These are phyloP conservation scores for Nomada flava DNA, from an alignment of 2,888 invertebrate species.

Conservation along the genomic window DNA sequence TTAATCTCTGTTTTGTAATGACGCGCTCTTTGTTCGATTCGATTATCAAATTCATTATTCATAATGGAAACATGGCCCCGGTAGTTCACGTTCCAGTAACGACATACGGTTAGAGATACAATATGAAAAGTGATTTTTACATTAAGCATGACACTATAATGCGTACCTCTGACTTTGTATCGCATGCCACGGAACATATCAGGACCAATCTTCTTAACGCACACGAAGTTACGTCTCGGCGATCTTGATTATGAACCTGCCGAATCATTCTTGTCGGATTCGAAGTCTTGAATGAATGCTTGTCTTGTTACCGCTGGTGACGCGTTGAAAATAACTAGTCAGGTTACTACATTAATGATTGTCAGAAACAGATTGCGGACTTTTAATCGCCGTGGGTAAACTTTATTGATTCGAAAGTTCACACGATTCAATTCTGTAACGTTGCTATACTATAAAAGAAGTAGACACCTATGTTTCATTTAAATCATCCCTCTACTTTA, in stretches of 20 bases:
- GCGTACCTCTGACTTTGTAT: slow-evolving; percentile 13
- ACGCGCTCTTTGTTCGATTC: not conserved
- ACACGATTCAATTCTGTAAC: slow-evolving; percentile 2
- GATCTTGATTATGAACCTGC: slow-evolving; percentile 46
- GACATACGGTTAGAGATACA: slow-evolving; percentile 6
- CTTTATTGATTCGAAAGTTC: slow-evolving; percentile 10
- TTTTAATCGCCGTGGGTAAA: slow-evolving; percentile 21
- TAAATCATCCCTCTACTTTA: not conserved
- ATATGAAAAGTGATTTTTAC: slow-evolving; percentile 28
- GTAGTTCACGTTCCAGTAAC: not conserved
- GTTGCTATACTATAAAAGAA: not conserved
- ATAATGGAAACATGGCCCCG: not conserved
- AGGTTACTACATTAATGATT: slow-evolving; percentile 52
- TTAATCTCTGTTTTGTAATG: no score
- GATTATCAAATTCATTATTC: not conserved
- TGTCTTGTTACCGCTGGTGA: slow-evolving; percentile 55
- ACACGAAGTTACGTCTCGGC: slow-evolving; percentile 18
- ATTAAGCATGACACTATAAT: slow-evolving; percentile 24
- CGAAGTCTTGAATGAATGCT: slow-evolving; percentile 40
- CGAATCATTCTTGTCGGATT: slow-evolving; percentile 49
- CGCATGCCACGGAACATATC: not conserved
- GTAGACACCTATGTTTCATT: not conserved
- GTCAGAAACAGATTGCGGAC: slow-evolving; percentile 31
- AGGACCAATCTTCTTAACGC: slow-evolving; percentile 42
- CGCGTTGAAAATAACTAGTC: slow-evolving; percentile 53